Evolutionary conservation across 2,888 invertebrate species (phyloP).

Genomic region (Phortica okadai): DNA sequence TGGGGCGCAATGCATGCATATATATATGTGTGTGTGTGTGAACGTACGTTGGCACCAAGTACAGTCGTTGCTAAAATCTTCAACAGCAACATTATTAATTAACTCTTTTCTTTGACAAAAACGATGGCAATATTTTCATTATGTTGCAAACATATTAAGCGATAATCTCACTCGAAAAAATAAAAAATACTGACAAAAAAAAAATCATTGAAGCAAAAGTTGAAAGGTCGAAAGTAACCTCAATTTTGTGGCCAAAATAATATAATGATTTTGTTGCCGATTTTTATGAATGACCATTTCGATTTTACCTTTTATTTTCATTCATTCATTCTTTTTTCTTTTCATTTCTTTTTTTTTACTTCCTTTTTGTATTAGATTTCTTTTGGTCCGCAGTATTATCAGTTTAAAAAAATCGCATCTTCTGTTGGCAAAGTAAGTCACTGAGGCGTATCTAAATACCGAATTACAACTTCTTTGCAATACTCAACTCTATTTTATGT

Average conservation of each 20-base stretch:
- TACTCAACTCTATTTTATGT: background rate
- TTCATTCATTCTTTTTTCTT: background rate
- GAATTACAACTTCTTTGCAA: background rate
- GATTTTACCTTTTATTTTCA: background rate
- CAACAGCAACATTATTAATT: too few species aligned
- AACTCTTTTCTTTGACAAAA: too few species aligned
- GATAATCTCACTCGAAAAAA: too few species aligned
- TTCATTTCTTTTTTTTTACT: background rate
- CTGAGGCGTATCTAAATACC: constrained; percentile 15
- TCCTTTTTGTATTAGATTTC: background rate
- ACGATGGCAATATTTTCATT: too few species aligned
- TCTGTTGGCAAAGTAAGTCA: constrained; percentile 16
- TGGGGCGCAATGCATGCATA: background rate
- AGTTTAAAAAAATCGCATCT: background rate
- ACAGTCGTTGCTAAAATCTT: too few species aligned
- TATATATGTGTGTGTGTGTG: too few species aligned
- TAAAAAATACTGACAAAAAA: too few species aligned
- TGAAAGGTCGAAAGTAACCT: constrained; percentile 38
- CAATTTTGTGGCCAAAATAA: constrained; percentile 58
- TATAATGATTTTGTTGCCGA: background rate
- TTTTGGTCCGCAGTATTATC: background rate
- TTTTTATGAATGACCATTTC: constrained; percentile 13
- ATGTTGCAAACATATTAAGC: too few species aligned
- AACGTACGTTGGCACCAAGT: too few species aligned
- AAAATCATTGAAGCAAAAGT: too few species aligned